Conservation (phyloP, 2,797 vertebrate genomes). For the Enteromius unitaeniatus region DNA sequence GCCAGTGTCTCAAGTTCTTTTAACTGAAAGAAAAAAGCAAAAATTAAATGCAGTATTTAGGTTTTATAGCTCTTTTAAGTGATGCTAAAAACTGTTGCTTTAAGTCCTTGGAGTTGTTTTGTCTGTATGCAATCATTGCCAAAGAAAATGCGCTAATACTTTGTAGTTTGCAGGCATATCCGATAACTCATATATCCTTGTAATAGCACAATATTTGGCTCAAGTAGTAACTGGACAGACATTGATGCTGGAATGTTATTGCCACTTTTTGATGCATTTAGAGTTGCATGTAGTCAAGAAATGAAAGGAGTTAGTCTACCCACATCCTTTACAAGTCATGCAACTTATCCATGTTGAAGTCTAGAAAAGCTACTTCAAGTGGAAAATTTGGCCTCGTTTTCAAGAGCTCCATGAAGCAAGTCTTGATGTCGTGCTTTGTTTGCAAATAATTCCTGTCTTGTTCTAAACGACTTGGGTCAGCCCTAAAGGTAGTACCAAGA, state of each 20-base stretch:
- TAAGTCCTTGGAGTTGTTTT: background rate
- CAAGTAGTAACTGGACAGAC: slow-evolving; percentile 47
- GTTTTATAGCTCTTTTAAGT: background rate
- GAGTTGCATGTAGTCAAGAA: slow-evolving; percentile 55
- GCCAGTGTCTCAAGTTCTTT: slow-evolving; percentile 89
- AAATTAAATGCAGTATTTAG: background rate
- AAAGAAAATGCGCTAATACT: background rate
- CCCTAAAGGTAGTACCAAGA: background rate
- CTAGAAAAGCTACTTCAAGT: slow-evolving; percentile 15
- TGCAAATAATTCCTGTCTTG: background rate
- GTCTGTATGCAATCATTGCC: background rate
- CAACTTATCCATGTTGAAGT: slow-evolving; percentile 9
- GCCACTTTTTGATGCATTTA: slow-evolving; percentile 53
- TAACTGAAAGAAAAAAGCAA: slow-evolving; percentile 73
- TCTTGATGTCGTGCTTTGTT: background rate
- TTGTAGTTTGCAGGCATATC: background rate
- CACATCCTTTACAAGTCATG: background rate
- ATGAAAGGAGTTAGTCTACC: background rate
- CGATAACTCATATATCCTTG: slow-evolving; percentile 17
- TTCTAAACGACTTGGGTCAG: background rate
- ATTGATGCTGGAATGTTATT: slow-evolving; percentile 52
- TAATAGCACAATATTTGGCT: slow-evolving; percentile 48
- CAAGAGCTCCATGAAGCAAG: background rate
- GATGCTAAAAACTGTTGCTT: background rate
- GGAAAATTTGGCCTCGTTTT: slow-evolving; percentile 4